Percentiles rank a stretch among this genome's conserved stretches.
Conservation (phyloP, 2,113 vertebrate species). For the Coregonus clupeaformis region DNA sequence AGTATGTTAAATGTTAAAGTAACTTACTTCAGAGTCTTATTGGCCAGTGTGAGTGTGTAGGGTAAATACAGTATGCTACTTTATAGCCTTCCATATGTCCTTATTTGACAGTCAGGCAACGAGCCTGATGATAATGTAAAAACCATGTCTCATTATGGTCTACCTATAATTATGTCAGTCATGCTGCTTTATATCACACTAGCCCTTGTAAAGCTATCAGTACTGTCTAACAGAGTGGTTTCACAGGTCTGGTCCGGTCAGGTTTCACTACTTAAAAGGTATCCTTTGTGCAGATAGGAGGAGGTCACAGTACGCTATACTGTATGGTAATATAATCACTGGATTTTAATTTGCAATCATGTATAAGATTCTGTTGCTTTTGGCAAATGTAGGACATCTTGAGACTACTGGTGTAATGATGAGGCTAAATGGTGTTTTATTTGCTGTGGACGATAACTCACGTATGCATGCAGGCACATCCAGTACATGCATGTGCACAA, state of each 20-base stretch:
- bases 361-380: slow-evolving; percentile 23
- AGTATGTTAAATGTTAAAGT: not conserved
- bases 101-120: not conserved
- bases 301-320: not conserved
- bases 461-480: not conserved
- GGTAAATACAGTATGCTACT: not conserved
- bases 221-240: slow-evolving; percentile 5
- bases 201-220: slow-evolving; percentile 43
- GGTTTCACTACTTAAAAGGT: slow-evolving; percentile 31
- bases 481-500: not conserved
- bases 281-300: slow-evolving; percentile 40
- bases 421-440: no score
- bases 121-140: slow-evolving; percentile 41
- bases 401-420: not conserved
- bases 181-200: slow-evolving; percentile 47
- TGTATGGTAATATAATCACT: not conserved
- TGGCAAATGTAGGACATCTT: slow-evolving; percentile 1
- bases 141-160: slow-evolving; percentile 39
- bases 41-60: not conserved
- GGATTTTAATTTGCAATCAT: slow-evolving; percentile 26
- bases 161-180: slow-evolving; percentile 47
- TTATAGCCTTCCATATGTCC: not conserved
- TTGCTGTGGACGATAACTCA: no score
- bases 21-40: not conserved
- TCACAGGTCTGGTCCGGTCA: slow-evolving; percentile 33